A percentile compares a stretch with the other conserved stretches of the same genome.
Conservation (phyloP, 2,888 invertebrate genomes). For the Unio pictorum region DNA sequence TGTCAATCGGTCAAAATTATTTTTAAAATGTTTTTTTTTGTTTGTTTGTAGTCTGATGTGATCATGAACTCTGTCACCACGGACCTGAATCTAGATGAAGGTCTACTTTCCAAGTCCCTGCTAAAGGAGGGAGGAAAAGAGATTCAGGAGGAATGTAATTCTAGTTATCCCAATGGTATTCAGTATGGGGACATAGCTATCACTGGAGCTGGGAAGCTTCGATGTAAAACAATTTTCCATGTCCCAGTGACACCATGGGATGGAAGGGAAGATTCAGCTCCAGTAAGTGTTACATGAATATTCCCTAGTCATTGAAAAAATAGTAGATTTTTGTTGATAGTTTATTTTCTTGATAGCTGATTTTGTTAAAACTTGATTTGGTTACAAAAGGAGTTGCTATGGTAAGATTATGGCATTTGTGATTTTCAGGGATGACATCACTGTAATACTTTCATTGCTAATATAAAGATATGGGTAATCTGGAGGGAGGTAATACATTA, state of each 20-base stretch:
- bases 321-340: too few relatives aligned
- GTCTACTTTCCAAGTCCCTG: slow-evolving; percentile 46
- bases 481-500: too few relatives aligned
- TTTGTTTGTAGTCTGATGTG: slow-evolving; percentile 50
- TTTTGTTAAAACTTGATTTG: too few relatives aligned
- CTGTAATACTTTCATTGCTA: too few relatives aligned
- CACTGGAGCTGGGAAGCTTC: slow-evolving; percentile 41
- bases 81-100: slow-evolving; percentile 44
- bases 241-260: slow-evolving; percentile 38
- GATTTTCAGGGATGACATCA: too few relatives aligned
- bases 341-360: too few relatives aligned
- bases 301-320: too few relatives aligned
- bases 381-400: too few relatives aligned
- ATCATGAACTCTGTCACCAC: slow-evolving; percentile 56
- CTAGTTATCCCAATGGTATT: slow-evolving; percentile 37
- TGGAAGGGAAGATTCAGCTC: slow-evolving; percentile 2
- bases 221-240: slow-evolving; percentile 41
- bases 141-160: slow-evolving; percentile 42
- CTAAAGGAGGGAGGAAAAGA: slow-evolving; percentile 36
- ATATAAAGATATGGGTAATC: too few relatives aligned
- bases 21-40: background rate
- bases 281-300: too few relatives aligned
- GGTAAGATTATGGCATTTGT: too few relatives aligned
- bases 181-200: slow-evolving; percentile 44
- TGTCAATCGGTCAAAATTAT: too few relatives aligned